phyloP scores from a whole-genome alignment of 2,113 vertebrate genomes.

The Nematolebias whitei region DNA sequence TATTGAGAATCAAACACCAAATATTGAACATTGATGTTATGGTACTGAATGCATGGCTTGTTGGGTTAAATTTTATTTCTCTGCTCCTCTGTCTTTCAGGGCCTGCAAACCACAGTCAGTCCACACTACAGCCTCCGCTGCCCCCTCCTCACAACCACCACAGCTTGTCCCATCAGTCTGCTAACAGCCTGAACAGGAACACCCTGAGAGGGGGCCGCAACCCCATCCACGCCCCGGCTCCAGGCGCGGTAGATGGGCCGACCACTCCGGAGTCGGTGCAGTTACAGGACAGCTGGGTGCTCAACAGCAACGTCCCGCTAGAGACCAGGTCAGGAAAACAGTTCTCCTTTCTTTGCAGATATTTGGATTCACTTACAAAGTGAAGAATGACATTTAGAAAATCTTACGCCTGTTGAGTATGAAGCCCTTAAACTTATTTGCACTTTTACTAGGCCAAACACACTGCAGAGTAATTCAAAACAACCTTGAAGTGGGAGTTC shows the following conservation, averaged over 20 bases:
- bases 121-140: constrained; percentile 93
- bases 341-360: constrained; percentile 6
- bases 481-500: no score
- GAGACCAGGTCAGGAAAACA: constrained; percentile 89
- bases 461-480: no score
- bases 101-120: constrained; percentile 94
- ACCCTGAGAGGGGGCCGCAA: constrained; percentile 92
- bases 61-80: constrained; percentile 10
- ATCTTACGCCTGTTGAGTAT: constrained; percentile 1
- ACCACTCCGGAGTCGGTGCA: constrained; percentile 97
- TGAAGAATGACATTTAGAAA: no score
- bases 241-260: constrained; percentile 90
- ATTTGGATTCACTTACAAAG: constrained; percentile 16
- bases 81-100: constrained; percentile 74
- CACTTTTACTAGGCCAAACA: no score
- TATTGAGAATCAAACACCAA: constrained; percentile 23
- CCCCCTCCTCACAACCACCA: constrained; percentile 97
- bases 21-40: constrained; percentile 5
- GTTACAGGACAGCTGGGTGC: constrained; percentile 99
- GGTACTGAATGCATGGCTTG: constrained; percentile 18
- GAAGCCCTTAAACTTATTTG: neutral
- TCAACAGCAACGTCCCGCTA: constrained; percentile 96
- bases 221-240: constrained; percentile 89
- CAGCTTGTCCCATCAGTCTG: constrained; percentile 93
- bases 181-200: constrained; percentile 98